Evolutionary conservation across 2,797 vertebrate species (phyloP), one percentile per base, ranked within the genome.

Genomic region (Chloroceryle amazona): DNA sequence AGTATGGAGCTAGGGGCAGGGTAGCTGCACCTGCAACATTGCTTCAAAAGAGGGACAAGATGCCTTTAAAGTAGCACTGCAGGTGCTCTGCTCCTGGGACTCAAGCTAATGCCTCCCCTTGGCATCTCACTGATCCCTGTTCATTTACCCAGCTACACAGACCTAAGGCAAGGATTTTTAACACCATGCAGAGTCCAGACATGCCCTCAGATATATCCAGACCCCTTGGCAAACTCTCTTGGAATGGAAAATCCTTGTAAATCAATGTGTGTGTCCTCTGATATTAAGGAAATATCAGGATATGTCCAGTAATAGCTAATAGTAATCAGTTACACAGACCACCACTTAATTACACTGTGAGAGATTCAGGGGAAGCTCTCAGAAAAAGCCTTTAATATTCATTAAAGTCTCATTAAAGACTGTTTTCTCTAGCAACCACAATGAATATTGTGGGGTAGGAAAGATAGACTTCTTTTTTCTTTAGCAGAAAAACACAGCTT

Each of bases 391-490:
- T 65, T 84, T 65, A 90, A 62, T 78, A 81, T 71, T 67, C 26
- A 81, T 57, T 82, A 13, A 89, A 89, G 12, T 75, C 6, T 71
- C 54, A 66, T 79, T 35, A 79, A 81, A 92, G 57, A 22, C 41
- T 80, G 13, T 66, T 91, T 91, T 81, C 42, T 94, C 47, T 70
- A 86, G 72, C 47, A 80, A 60, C 18, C 29, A 46, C 63, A 90
- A 84, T 70, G 31, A 94, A 70, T 68, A 72, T 68, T 75, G 31
- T 31, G 52, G 62, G 25, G 17, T 73, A 84, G 51, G 81, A 79
- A 57, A 90, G 54, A 81, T 13, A 86, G 47, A n/a, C 29, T 91
- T 92, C 29, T 72, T 74, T 89, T 93, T 89, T 73, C 52, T 91
- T 88, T 81, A 73, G 42, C n/a, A 76, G 82, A 41, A 85, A 63